Evolutionary conservation across 1,140 invertebrate species (phyloP).

Genomic region (Oscheius sp.): DNA sequence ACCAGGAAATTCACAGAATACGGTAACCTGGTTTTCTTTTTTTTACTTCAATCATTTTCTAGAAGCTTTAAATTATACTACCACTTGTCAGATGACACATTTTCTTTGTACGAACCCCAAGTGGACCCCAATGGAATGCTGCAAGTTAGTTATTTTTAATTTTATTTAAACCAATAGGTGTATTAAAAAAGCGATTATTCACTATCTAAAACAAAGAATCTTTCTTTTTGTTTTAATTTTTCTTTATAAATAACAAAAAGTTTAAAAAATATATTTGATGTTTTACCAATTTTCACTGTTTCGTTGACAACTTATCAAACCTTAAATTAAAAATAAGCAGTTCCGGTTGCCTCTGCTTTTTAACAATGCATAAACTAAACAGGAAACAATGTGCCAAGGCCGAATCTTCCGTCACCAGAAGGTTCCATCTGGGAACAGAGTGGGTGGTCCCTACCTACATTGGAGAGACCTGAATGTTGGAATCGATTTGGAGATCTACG

Average conservation of each 20-base stretch:
- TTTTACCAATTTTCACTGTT: too few relatives aligned
- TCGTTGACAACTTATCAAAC: too few relatives aligned
- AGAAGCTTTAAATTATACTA: conserved; percentile 27
- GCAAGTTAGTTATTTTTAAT: conserved; percentile 9
- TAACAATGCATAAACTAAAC: too few relatives aligned
- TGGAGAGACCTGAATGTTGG: conserved; percentile 29
- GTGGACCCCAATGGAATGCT: conserved; percentile 16
- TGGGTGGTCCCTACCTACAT: conserved; percentile 23
- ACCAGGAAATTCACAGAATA: conserved; percentile 25
- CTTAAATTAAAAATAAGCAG: too few relatives aligned
- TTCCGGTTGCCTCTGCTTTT: too few relatives aligned
- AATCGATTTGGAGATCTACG: conserved; percentile 21
- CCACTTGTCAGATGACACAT: conserved; percentile 23
- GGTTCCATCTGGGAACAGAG: neutral
- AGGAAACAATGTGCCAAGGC: conserved; percentile 22
- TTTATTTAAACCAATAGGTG: neutral
- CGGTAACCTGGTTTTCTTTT: neutral
- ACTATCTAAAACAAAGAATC: too few relatives aligned
- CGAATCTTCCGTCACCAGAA: conserved; percentile 28
- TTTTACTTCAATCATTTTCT: neutral
- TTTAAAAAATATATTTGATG: too few relatives aligned
- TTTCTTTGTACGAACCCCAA: conserved; percentile 21
- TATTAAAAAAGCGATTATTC: too few relatives aligned
- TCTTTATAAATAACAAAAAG: too few relatives aligned
- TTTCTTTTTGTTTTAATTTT: too few relatives aligned